Conservation (phyloP, 2,113 vertebrate species). For the Callaeas wilsoni region DNA sequence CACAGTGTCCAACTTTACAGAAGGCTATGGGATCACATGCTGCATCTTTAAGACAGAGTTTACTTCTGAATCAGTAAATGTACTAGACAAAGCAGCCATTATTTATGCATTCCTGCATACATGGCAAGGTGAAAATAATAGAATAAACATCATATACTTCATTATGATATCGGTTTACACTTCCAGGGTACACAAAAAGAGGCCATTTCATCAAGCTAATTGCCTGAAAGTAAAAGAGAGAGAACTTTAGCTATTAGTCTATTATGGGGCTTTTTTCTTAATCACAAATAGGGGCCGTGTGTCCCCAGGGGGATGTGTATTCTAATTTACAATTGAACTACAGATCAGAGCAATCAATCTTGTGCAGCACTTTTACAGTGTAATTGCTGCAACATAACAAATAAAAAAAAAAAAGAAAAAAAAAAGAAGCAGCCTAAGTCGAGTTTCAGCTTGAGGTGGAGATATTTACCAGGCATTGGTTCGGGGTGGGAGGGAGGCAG, state of each 20-base stretch:
- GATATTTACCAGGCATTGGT: conserved; percentile 73
- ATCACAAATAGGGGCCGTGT: conserved; percentile 97
- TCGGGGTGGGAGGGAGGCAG: conserved; percentile 63
- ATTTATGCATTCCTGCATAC: conserved; percentile 73
- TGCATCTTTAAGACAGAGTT: conserved; percentile 75
- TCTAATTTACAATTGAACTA: conserved; percentile 99
- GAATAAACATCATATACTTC: conserved; percentile 88
- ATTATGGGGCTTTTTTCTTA: conserved; percentile 97
- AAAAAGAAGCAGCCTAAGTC: conserved; percentile 74
- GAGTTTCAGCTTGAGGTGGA: conserved; percentile 74
- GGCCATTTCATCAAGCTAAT: conserved; percentile 98
- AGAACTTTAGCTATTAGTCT: conserved; percentile 96
- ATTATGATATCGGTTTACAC: conserved; percentile 94
- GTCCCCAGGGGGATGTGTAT: conserved; percentile 90
- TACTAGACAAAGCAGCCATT: conserved; percentile 73
- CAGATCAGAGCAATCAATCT: conserved; percentile 99
- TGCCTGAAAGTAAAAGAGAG: conserved; percentile 95
- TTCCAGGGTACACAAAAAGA: conserved; percentile 83
- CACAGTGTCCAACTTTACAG: not conserved
- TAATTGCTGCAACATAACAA: conserved; percentile 94
- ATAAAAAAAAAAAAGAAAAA: conserved; percentile 70
- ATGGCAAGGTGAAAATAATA: conserved; percentile 89
- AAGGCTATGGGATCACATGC: not conserved
- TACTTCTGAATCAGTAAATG: conserved; percentile 69
- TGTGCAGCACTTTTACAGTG: conserved; percentile 87